Evolutionary conservation across 2,113 vertebrate genomes (phyloP).

Genomic region (Epinephelus moara): DNA sequence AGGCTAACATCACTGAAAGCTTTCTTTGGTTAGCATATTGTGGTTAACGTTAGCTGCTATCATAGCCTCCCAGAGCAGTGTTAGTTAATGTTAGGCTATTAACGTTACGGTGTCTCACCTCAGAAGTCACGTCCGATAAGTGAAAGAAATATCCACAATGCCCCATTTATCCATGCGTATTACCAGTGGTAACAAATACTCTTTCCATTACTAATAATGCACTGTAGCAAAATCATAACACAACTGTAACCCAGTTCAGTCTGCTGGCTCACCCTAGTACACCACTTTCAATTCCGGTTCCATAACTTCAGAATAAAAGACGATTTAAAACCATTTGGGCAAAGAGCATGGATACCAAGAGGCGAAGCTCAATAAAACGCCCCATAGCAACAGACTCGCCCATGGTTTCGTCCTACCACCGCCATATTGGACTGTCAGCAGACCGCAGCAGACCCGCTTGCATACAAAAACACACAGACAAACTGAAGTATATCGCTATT

Average conservation of each 20-base stretch:
- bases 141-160: conserved; percentile 31
- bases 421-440: too few species aligned
- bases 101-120: conserved; percentile 62
- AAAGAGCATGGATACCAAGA: too few species aligned
- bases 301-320: too few species aligned
- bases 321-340: too few species aligned
- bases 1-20: conserved; percentile 27
- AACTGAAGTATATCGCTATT: too few species aligned
- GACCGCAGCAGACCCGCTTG: too few species aligned
- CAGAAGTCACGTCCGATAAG: conserved; percentile 51
- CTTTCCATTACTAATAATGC: background rate
- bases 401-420: too few species aligned
- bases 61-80: conserved; percentile 2
- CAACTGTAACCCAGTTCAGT: conserved; percentile 5
- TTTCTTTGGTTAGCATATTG: conserved; percentile 3
- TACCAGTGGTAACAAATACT: background rate
- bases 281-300: too few species aligned
- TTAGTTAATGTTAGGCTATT: conserved; percentile 2
- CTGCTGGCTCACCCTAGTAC: background rate
- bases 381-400: too few species aligned
- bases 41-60: conserved; percentile 38
- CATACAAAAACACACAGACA: too few species aligned
- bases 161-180: conserved; percentile 34
- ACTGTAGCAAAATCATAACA: conserved; percentile 41
- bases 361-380: too few species aligned